Base-by-base conservation (phyloP, 2,797 vertebrate genomes). In the Ctenopoma multispine region DNA sequence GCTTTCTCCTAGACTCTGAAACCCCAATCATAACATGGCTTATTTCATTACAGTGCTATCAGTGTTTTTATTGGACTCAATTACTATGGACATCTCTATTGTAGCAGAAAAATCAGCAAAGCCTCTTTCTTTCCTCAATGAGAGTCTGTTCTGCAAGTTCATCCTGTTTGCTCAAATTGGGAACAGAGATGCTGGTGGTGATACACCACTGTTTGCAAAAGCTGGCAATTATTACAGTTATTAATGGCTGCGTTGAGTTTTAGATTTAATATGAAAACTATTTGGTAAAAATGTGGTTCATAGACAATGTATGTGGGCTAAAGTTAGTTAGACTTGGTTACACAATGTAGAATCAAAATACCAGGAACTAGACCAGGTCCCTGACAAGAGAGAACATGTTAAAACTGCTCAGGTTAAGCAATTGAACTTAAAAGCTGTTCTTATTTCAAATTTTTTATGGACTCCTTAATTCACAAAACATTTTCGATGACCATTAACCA, bases 31-130 rank as follows among this genome's bases (percentile, higher is more conserved):
- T 76, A 84, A 87, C 84, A 79, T 77, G 63, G 76, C 74, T 84
- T 87, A 87, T 89, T 89, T 87, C 71, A 92, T 92, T 90, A 86
- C 72, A 82, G 77, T 69, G 77, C 66, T 84, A 87, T 87, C 81
- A 79, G 44, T 87, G 81, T 75, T 84, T 89, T 85, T 81, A 79
- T 86, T 86, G 72, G 72, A 75, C 73, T 84, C 90, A 86, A 90
- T 91, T 85, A 82, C 75, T 70, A 75, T 75, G 54, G 67, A 85
- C 83, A 83, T 83, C 60, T 82, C 60, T 74, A 70, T 89, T 85
- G 71, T 74, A 85, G 79, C 66, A 75, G 48, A 81, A 36, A 69
- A 78, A 69, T 68, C 57, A 41, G 51, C 36, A 79, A 64, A 47
- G 51, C 55, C 20, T 50, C 31, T 60, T 47, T 62, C 69, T 69